These are phyloP conservation scores for Sylvilagus floridanus DNA, from an alignment of 2,797 vertebrate genomes.

Conservation along the genomic window DNA sequence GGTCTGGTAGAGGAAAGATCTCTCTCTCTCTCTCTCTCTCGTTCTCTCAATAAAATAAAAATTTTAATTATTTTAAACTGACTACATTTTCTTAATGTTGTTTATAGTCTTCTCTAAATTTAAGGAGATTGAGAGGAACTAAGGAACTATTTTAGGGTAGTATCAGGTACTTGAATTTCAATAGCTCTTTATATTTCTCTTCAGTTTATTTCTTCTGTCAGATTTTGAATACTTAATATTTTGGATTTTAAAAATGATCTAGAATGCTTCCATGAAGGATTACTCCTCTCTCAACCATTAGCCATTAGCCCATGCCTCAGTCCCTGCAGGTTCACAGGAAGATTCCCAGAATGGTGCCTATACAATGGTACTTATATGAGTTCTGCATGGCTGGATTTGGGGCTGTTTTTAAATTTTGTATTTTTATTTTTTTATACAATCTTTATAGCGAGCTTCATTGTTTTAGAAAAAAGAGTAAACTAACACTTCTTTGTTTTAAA, in stretches of 20 bases:
- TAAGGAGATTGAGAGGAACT: background rate
- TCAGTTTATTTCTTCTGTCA: background rate
- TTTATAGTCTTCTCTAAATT: slow-evolving; percentile 12
- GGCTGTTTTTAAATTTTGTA: background rate
- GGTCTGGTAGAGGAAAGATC: too few relatives aligned
- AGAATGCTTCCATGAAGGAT: background rate
- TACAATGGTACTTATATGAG: background rate
- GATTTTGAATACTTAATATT: background rate
- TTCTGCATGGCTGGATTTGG: background rate
- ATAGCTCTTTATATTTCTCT: background rate
- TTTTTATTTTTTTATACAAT: background rate
- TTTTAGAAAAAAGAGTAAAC: background rate
- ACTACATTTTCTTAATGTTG: background rate
- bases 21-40: too few relatives aligned
- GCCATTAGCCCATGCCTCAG: background rate
- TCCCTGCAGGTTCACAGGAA: background rate
- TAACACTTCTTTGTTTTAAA: background rate
- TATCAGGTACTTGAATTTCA: background rate
- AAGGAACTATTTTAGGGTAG: background rate
- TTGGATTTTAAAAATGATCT: background rate
- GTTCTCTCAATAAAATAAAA: too few relatives aligned
- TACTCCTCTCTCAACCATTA: background rate
- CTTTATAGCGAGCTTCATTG: background rate
- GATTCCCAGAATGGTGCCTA: background rate
- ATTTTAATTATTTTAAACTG: background rate